These are phyloP conservation scores for Microchirus variegatus DNA, from an alignment of 2,797 vertebrate genomes.

Conservation along the genomic window DNA sequence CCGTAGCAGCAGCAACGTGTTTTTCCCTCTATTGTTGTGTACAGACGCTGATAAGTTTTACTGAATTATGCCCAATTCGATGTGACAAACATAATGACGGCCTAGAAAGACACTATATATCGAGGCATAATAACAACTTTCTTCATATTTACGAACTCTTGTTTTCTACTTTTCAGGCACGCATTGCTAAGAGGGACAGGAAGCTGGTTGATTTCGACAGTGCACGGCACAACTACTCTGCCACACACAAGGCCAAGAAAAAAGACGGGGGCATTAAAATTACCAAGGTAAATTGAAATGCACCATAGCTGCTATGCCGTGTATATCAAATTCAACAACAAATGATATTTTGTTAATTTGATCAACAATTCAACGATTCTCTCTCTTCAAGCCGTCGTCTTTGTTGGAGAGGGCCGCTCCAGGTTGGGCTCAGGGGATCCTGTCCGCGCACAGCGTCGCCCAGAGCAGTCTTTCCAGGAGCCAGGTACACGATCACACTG, in stretches of 20 bases:
- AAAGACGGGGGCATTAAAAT: constrained; percentile 90
- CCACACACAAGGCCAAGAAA: constrained; percentile 94
- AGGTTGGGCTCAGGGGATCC: constrained; percentile 98
- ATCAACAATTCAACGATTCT: not conserved
- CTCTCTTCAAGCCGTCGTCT: constrained; percentile 86
- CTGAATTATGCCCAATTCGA: too few species aligned
- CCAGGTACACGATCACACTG: constrained; percentile 85
- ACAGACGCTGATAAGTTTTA: too few species aligned
- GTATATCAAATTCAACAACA: not conserved
- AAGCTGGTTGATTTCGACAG: constrained; percentile 98
- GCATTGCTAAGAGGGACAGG: constrained; percentile 95
- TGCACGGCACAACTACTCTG: constrained; percentile 93
- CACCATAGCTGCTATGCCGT: too few species aligned
- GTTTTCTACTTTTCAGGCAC: constrained; percentile 77
- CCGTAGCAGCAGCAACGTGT: not conserved
- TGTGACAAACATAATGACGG: not conserved
- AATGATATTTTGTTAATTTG: not conserved
- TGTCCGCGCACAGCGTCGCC: constrained; percentile 97
- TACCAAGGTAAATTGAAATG: constrained; percentile 82
- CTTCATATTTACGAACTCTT: too few species aligned
- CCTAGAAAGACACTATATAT: too few species aligned
- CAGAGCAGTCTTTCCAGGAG: constrained; percentile 98
- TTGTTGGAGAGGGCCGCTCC: constrained; percentile 98
- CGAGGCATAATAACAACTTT: too few species aligned
- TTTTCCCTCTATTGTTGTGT: not conserved